These are phyloP conservation scores for Baronia brevicornis DNA, from an alignment of 2,888 invertebrate species.

Conservation along the genomic window DNA sequence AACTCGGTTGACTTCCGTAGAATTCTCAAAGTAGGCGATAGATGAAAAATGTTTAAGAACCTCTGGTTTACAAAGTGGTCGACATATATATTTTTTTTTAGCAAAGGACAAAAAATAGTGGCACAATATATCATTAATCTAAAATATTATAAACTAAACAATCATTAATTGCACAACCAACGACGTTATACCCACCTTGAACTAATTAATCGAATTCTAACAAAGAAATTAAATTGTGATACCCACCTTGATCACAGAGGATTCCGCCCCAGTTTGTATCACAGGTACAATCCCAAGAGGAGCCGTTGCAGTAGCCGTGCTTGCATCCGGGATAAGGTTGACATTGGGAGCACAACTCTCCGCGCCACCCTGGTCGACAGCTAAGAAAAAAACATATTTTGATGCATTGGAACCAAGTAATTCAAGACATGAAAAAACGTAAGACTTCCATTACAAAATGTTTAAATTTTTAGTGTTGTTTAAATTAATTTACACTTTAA, in stretches of 20 bases:
- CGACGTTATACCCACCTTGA: no score
- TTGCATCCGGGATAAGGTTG: conserved; percentile 96
- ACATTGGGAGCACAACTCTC: conserved; percentile 93
- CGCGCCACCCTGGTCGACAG: conserved; percentile 95
- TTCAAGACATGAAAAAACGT: background rate
- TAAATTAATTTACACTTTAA: no score
- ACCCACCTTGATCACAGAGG: conserved; percentile 92
- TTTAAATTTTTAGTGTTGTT: no score
- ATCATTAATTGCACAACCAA: no score
- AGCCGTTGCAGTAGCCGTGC: conserved; percentile 95
- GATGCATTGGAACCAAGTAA: background rate
- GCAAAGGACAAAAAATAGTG: no score
- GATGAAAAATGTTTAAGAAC: no score
- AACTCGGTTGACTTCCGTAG: background rate
- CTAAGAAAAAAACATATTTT: conserved; percentile 55
- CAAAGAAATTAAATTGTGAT: conserved; percentile 2
- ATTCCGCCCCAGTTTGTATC: conserved; percentile 99
- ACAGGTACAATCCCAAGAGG: conserved; percentile 97
- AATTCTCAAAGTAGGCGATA: no score
- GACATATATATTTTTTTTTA: no score
- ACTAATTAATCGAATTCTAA: no score
- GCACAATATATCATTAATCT: no score
- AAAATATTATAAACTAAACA: no score
- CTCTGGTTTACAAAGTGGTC: no score
- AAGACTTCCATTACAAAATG: background rate